These are phyloP conservation scores for Hyaena hyaena DNA, from an alignment of 2,113 vertebrate species.

Conservation along the genomic window DNA sequence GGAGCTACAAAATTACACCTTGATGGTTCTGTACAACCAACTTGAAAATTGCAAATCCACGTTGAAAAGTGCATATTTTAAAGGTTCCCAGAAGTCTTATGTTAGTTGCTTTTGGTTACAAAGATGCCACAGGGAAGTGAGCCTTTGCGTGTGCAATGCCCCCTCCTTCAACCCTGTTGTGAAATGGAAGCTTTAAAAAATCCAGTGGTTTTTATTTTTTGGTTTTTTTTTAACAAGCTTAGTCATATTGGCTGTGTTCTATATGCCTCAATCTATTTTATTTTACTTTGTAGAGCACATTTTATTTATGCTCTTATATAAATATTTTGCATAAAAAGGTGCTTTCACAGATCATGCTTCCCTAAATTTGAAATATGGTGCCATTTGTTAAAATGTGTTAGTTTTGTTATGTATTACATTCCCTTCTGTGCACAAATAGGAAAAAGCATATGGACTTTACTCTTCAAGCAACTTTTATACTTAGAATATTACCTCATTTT, in stretches of 20 bases:
- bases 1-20: not conserved
- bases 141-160: not conserved
- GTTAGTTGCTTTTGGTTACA: constrained; percentile 12
- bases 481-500: constrained; percentile 55
- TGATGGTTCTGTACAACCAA: not conserved
- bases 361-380: constrained; percentile 67
- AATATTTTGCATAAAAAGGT: constrained; percentile 75
- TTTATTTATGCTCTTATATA: constrained; percentile 63
- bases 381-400: constrained; percentile 76
- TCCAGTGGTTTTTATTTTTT: not conserved
- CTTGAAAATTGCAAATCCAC: constrained; percentile 15
- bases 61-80: not conserved
- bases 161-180: not conserved
- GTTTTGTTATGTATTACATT: constrained; percentile 72
- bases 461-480: constrained; percentile 39
- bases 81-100: not conserved
- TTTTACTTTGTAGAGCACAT: constrained; percentile 27
- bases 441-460: constrained; percentile 23
- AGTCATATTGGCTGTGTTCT: constrained; percentile 32
- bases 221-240: not conserved
- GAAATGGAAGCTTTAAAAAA: constrained; percentile 69
- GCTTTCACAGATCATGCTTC: constrained; percentile 69
- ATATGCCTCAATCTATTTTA: not conserved
- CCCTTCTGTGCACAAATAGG: not conserved
- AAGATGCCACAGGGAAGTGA: constrained; percentile 51